Conservation (phyloP, 1,140 invertebrate genomes). For the Drosophila tropicalis region DNA sequence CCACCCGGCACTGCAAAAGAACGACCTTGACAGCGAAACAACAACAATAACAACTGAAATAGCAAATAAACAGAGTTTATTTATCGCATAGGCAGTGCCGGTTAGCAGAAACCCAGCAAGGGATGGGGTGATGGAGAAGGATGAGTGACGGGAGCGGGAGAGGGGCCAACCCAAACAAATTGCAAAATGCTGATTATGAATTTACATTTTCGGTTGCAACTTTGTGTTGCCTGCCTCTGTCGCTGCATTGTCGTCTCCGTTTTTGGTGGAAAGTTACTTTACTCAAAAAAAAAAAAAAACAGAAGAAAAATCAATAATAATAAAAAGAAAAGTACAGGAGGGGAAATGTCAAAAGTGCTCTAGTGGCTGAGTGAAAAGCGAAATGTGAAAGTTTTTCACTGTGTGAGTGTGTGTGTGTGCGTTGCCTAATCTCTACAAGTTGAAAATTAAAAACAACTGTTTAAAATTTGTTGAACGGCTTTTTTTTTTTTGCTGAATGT, state of each 20-base stretch:
- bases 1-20: constrained; percentile 43
- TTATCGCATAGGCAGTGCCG: constrained; percentile 8
- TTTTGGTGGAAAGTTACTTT: constrained; percentile 53
- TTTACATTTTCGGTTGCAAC: constrained; percentile 65
- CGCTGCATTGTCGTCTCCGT: constrained; percentile 27
- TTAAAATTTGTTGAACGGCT: constrained; percentile 47
- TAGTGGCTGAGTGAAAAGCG: constrained; percentile 55
- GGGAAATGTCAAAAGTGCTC: constrained; percentile 62
- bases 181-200: constrained; percentile 67
- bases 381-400: constrained; percentile 45
- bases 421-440: constrained; percentile 38
- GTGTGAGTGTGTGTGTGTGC: neutral
- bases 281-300: constrained; percentile 13
- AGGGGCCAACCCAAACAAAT: constrained; percentile 26
- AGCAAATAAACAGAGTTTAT: constrained; percentile 9
- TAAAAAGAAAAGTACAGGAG: constrained; percentile 6
- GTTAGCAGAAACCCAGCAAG: neutral
- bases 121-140: neutral
- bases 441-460: constrained; percentile 42
- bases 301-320: constrained; percentile 68
- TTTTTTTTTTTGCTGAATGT: constrained; percentile 34
- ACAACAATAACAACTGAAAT: constrained; percentile 49
- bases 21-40: constrained; percentile 74
- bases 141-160: constrained; percentile 14
- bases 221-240: constrained; percentile 31